Evolutionary conservation across 1,140 invertebrate species (phyloP).

Genomic region (Probaryconus sp.): DNA sequence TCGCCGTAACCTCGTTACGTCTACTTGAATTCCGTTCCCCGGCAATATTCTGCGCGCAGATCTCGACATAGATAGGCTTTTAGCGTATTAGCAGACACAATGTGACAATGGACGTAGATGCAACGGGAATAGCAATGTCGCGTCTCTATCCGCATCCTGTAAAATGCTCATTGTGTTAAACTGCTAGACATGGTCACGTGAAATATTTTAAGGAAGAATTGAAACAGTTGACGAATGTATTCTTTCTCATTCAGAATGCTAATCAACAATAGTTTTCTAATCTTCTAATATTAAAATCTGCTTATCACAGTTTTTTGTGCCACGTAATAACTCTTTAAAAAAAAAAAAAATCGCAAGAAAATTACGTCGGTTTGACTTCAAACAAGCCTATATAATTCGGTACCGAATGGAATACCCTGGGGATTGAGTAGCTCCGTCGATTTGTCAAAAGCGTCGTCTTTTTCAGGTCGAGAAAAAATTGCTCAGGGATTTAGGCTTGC

Average conservation of each 20-base stretch:
- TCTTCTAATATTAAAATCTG: no score
- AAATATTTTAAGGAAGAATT: no score
- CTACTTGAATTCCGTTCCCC: constrained; percentile 72
- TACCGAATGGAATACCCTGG: not conserved
- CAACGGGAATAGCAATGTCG: constrained; percentile 74
- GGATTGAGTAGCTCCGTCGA: not conserved
- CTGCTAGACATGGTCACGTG: constrained; percentile 65
- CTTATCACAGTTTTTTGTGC: no score
- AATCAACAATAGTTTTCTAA: no score
- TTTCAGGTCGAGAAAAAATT: constrained; percentile 6
- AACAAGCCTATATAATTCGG: constrained; percentile 6
- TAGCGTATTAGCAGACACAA: constrained; percentile 75
- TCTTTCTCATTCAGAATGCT: constrained; percentile 46
- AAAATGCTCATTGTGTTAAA: constrained; percentile 51
- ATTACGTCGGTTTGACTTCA: not conserved
- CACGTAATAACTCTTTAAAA: no score
- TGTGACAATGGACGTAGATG: constrained; percentile 74
- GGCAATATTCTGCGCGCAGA: constrained; percentile 71
- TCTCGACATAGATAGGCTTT: constrained; percentile 78
- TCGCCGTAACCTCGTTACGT: constrained; percentile 75
- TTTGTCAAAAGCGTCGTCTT: constrained; percentile 27
- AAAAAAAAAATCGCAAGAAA: constrained; percentile 53
- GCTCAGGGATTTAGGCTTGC: constrained; percentile 29
- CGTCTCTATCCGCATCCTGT: constrained; percentile 74
- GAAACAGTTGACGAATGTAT: no score